Evolutionary conservation across 2,797 vertebrate genomes (phyloP), one percentile per base, ranked within the genome.

Genomic region (Protonibea diacanthus): DNA sequence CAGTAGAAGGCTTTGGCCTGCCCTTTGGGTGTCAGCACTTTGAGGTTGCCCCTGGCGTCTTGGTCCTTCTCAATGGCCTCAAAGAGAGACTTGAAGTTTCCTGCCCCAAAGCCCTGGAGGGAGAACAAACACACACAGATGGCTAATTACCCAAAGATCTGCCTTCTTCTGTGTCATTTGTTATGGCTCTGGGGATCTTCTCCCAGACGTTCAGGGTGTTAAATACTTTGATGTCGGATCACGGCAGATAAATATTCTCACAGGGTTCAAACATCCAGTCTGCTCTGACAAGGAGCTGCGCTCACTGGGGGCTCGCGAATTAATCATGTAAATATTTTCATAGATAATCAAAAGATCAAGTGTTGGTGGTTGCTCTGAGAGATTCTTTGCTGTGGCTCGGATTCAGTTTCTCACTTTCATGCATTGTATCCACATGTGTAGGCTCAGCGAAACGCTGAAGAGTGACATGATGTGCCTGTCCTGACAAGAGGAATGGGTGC

Each of bases 11-110:
- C 73, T 76, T 94, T 88, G 58, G 81, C 17, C 61, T 91, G 82
- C n/a, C 91, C 92, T 5, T 93, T 65, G 23, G 92, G 48, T 15
- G 92, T 95, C 76, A 94, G 69, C 53, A 86, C 78, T 0, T 94
- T 96, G 48, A 96, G 95, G 92, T 96, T 96, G 69, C 96, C 96
- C 70, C 96, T 91, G 84, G 95, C 95, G 0, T 96, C 95, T 86
- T 97, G 96, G 92, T 96, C 96, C 65, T 90, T 93, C 89, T 96
- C 96, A 74, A 96, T 96, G 78, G 96, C 96, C 92, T 97, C 96
- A 89, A 97, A 97, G 78, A 97, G 91, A 77, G 96, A 96, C 92
- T 96, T 96, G 90, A 97, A 96, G 90, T 97, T 97, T 80, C 96
- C 96, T 74, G 95, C 96, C 66, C 96, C 96, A 33, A 97, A 97